phyloP scores from a whole-genome alignment of 2,797 vertebrate genomes.

The Etheostoma nigrum region DNA sequence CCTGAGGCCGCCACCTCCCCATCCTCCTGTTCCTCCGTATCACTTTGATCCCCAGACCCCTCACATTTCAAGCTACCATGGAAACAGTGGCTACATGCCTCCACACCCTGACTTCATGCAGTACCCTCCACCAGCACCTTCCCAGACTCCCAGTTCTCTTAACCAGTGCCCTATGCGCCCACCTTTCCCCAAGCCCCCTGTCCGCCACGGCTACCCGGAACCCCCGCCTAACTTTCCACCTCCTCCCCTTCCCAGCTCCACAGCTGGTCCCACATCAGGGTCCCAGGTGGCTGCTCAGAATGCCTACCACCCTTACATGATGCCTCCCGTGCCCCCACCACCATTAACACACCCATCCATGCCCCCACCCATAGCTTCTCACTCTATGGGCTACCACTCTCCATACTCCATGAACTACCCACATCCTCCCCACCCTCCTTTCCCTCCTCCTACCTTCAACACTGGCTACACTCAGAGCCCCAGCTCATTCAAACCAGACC shows the following conservation, averaged over 20 bases:
- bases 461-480: conserved; percentile 85
- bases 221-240: conserved; percentile 93
- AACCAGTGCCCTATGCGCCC: conserved; percentile 89
- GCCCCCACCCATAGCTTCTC: conserved; percentile 85
- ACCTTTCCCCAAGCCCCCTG: conserved; percentile 87
- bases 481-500: conserved; percentile 84
- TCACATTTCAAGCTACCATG: conserved; percentile 86
- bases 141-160: conserved; percentile 83
- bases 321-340: conserved; percentile 88
- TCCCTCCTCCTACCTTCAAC: conserved; percentile 87
- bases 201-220: conserved; percentile 89
- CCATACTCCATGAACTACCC: conserved; percentile 89
- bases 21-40: conserved; percentile 87
- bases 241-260: conserved; percentile 86
- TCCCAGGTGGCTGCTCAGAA: conserved; percentile 83
- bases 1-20: conserved; percentile 87
- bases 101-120: conserved; percentile 90
- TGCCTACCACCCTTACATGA: conserved; percentile 90
- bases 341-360: conserved; percentile 86
- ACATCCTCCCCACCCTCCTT: conserved; percentile 87
- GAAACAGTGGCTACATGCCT: conserved; percentile 85
- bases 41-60: conserved; percentile 88
- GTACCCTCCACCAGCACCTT: conserved; percentile 88
- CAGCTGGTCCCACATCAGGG: conserved; percentile 77
- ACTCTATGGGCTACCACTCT: conserved; percentile 88